Evolutionary conservation across 2,888 invertebrate species (phyloP).

Genomic region (Aphrophora alni): DNA sequence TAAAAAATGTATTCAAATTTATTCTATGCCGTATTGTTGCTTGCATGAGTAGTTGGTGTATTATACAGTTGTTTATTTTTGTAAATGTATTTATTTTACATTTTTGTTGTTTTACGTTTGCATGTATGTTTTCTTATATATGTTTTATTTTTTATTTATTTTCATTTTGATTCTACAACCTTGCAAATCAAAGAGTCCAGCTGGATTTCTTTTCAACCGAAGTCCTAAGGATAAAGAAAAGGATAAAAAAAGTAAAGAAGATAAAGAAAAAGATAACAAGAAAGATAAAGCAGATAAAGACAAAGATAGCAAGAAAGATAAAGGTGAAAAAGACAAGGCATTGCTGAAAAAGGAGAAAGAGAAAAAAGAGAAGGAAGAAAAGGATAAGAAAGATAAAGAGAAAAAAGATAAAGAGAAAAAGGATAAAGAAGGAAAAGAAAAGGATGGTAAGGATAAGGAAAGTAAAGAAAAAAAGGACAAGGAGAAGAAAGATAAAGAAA

Average conservation of each 20-base stretch:
- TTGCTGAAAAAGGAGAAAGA: conserved; percentile 56
- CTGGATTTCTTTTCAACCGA: conserved; percentile 45
- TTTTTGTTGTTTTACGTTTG: conserved; percentile 10
- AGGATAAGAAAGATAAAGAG: conserved; percentile 38
- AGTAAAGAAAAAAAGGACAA: conserved; percentile 51
- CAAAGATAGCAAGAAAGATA: conserved; percentile 44
- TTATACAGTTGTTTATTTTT: not conserved
- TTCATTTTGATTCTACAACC: conserved; percentile 27
- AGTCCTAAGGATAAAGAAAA: conserved; percentile 41
- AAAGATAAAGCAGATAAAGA: conserved; percentile 40
- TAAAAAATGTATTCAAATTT: no score
- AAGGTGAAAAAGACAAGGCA: conserved; percentile 47
- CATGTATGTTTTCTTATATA: conserved; percentile 26
- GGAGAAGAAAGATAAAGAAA: conserved; percentile 56
- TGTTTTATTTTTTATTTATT: conserved; percentile 40
- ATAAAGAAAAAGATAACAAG: conserved; percentile 42
- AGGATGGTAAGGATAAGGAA: conserved; percentile 53
- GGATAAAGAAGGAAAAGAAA: conserved; percentile 51
- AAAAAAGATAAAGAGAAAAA: conserved; percentile 43
- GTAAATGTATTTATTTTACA: not conserved
- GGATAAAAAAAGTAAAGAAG: conserved; percentile 39
- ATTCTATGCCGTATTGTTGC: not conserved
- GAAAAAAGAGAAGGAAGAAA: conserved; percentile 48
- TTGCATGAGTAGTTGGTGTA: not conserved
- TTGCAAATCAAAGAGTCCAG: conserved; percentile 41